phyloP scores from a whole-genome alignment of 2,113 vertebrate genomes.

The Limnothrissa miodon region DNA sequence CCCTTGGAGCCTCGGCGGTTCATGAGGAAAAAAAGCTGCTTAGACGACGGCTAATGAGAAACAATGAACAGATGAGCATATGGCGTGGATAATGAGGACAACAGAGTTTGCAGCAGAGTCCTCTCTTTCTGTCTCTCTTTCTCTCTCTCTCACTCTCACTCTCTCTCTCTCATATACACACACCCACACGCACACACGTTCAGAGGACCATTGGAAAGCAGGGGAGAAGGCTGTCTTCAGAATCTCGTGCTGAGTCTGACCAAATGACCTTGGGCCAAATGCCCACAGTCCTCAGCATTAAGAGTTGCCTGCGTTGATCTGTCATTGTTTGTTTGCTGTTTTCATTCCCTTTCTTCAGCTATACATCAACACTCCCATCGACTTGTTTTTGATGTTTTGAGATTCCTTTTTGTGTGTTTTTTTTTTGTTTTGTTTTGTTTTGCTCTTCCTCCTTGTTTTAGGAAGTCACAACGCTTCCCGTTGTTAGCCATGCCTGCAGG shows the following conservation, averaged over 20 bases:
- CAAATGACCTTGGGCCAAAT: background rate
- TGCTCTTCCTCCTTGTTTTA: background rate
- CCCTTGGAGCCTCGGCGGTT: background rate
- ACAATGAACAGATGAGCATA: constrained; percentile 36
- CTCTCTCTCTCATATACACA: too few relatives aligned
- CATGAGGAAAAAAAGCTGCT: background rate
- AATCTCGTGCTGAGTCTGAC: too few relatives aligned
- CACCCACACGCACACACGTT: constrained; percentile 6
- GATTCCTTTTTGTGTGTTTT: background rate
- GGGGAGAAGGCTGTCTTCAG: background rate
- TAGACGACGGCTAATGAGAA: constrained; percentile 18
- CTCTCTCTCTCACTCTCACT: background rate
- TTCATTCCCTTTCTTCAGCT: background rate
- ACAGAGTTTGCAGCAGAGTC: constrained; percentile 35
- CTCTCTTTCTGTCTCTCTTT: background rate
- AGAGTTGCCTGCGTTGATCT: background rate
- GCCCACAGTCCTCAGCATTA: background rate
- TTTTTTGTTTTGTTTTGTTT: background rate
- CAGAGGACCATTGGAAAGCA: background rate
- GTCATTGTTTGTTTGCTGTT: background rate
- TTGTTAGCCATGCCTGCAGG: background rate
- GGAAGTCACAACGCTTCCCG: background rate
- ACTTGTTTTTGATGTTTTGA: constrained; percentile 1
- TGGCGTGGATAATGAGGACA: constrained; percentile 36
- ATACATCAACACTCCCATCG: background rate